phyloP scores from a whole-genome alignment of 2,888 invertebrate genomes.

The Fragum whitleyi region DNA sequence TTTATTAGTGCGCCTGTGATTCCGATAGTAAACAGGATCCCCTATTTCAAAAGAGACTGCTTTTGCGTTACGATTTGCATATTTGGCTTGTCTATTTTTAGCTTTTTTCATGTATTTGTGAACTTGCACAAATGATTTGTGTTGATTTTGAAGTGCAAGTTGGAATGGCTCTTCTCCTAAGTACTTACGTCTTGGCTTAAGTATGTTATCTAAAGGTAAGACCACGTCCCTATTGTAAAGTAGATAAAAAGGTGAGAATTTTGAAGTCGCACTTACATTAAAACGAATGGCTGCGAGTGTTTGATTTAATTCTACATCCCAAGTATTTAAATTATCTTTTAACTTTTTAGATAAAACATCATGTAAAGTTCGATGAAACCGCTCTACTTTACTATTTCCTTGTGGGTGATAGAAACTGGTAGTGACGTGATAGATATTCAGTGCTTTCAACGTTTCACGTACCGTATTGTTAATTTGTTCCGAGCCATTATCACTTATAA shows the following conservation, averaged over 20 bases:
- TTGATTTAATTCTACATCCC: constrained; percentile 55
- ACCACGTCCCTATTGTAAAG: constrained; percentile 53
- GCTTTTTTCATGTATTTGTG: constrained; percentile 34
- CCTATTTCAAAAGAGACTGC: constrained; percentile 7
- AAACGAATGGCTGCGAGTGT: constrained; percentile 54
- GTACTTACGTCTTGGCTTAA: constrained; percentile 39
- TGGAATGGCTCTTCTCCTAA: constrained; percentile 40
- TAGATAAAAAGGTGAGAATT: constrained; percentile 41
- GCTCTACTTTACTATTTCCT: constrained; percentile 31
- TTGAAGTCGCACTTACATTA: constrained; percentile 34
- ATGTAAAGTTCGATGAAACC: constrained; percentile 44
- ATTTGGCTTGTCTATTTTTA: constrained; percentile 35
- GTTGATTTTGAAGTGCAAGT: constrained; percentile 42
- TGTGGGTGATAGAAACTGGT: constrained; percentile 54
- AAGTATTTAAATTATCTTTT: constrained; percentile 37
- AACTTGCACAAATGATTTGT: constrained; percentile 41
- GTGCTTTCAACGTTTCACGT: constrained; percentile 14
- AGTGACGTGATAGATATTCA: constrained; percentile 55
- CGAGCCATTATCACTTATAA: constrained; percentile 43
- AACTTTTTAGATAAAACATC: constrained; percentile 37
- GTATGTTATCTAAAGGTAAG: constrained; percentile 48
- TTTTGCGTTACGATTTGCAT: constrained; percentile 38
- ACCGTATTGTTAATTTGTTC: constrained; percentile 40
- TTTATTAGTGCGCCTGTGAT: constrained; percentile 31
- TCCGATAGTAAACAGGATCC: too few relatives aligned